Conservation (phyloP, 2,888 invertebrate species). For the Hirtodrosophila duncani region DNA sequence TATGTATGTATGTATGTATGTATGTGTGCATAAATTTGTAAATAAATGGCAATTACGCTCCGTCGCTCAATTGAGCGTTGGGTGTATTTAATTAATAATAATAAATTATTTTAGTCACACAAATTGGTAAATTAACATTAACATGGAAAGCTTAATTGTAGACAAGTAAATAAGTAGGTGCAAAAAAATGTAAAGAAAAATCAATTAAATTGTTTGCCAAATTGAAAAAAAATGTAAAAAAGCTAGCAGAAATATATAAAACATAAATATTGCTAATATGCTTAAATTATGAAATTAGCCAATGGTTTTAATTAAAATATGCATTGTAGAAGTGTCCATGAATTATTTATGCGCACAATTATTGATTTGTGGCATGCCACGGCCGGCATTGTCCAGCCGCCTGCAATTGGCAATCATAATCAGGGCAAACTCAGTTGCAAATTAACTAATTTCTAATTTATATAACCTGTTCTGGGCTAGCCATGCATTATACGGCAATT, state of each 20-base stretch:
- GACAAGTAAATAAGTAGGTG: conserved; percentile 3
- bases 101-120: conserved; percentile 37
- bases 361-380: conserved; percentile 39
- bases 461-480: conserved; percentile 21
- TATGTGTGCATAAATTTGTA: conserved; percentile 12
- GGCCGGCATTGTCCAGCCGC: conserved; percentile 12
- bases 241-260: conserved; percentile 4
- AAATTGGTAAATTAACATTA: conserved; percentile 40
- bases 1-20: neutral
- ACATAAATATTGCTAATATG: conserved; percentile 27
- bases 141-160: conserved; percentile 27
- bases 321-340: conserved; percentile 16
- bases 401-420: conserved; percentile 18
- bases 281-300: conserved; percentile 51
- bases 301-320: conserved; percentile 49
- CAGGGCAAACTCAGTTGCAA: conserved; percentile 28
- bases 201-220: conserved; percentile 31
- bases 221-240: conserved; percentile 41
- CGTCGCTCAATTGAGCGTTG: conserved; percentile 12
- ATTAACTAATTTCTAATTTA: conserved; percentile 54
- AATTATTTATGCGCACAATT: conserved; percentile 22
- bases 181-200: conserved; percentile 30
- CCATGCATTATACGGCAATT: conserved; percentile 31
- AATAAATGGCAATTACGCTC: conserved; percentile 34
- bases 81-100: conserved; percentile 34